Percentiles rank a stretch among this genome's conserved stretches.
phyloP scores from a whole-genome alignment of 2,888 invertebrate genomes.

The Drosophila testacea region DNA sequence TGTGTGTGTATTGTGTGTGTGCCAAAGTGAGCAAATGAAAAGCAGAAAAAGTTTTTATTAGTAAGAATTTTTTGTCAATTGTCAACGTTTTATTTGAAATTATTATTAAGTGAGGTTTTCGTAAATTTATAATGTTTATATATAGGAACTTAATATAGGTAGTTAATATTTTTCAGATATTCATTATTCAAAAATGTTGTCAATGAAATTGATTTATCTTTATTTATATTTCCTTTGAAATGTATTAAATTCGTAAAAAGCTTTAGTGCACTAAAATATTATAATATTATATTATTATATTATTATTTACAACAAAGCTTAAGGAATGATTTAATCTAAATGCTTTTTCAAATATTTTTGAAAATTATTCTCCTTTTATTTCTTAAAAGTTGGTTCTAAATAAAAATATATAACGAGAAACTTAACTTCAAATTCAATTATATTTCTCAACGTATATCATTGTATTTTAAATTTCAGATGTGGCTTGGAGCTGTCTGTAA shows the following conservation, averaged over 20 bases:
- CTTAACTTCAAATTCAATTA: background rate
- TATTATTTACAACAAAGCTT: too few relatives aligned
- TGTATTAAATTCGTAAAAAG: too few relatives aligned
- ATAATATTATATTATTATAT: too few relatives aligned
- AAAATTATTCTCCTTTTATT: too few relatives aligned
- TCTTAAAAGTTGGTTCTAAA: too few relatives aligned
- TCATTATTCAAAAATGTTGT: background rate
- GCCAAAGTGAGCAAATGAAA: slow-evolving; percentile 2
- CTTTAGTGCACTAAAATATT: too few relatives aligned
- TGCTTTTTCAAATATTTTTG: too few relatives aligned
- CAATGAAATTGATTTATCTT: too few relatives aligned
- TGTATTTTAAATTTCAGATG: slow-evolving; percentile 1
- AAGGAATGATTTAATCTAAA: too few relatives aligned
- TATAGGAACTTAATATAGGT: background rate
- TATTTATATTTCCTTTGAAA: too few relatives aligned
- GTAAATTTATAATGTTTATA: background rate
- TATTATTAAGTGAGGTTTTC: background rate
- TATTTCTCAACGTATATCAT: background rate
- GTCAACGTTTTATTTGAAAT: background rate
- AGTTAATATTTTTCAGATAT: too few relatives aligned
- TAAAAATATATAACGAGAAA: too few relatives aligned
- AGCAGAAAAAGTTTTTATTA: slow-evolving; percentile 47
- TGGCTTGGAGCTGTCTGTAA: slow-evolving; percentile 9
- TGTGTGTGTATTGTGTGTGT: background rate
- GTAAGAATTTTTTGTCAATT: slow-evolving; percentile 11